Conservation (phyloP, 2,888 invertebrate genomes). For the Hedya salicella region DNA sequence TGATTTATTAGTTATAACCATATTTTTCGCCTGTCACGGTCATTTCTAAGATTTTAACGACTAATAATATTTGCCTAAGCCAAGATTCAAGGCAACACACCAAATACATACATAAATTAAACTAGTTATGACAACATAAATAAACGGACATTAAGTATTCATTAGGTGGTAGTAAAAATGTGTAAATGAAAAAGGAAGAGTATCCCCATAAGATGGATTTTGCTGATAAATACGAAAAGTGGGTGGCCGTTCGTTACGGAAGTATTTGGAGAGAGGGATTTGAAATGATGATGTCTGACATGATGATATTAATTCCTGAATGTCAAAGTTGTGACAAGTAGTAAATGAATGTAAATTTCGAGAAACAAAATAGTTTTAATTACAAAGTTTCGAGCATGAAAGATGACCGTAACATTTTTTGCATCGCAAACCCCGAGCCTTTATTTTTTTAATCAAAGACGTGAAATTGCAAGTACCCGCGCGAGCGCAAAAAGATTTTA, state of each 20-base stretch:
- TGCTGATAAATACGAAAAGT: no score
- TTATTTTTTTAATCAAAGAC: conserved; percentile 24
- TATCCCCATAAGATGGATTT: no score
- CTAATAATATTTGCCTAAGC: conserved; percentile 30
- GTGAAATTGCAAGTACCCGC: conserved; percentile 24
- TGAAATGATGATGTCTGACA: no score
- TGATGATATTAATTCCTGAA: no score
- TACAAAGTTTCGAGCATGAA: conserved; percentile 4
- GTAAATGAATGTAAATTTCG: no score
- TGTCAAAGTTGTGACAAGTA: no score
- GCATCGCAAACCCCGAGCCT: background rate
- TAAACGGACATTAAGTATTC: background rate
- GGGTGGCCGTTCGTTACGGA: no score
- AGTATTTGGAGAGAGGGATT: no score
- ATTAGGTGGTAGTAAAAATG: no score
- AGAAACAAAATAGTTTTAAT: background rate
- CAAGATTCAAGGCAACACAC: conserved; percentile 31
- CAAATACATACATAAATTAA: conserved; percentile 25
- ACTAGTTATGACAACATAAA: conserved; percentile 2
- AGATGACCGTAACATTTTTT: conserved; percentile 10
- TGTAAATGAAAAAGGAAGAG: no score
- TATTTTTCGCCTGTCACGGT: conserved; percentile 21
- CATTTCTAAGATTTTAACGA: conserved; percentile 25
- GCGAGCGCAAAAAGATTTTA: conserved; percentile 23
- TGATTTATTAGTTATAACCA: conserved; percentile 16